Evolutionary conservation across 2,113 vertebrate species (phyloP).

Genomic region (Larimichthys crocea): DNA sequence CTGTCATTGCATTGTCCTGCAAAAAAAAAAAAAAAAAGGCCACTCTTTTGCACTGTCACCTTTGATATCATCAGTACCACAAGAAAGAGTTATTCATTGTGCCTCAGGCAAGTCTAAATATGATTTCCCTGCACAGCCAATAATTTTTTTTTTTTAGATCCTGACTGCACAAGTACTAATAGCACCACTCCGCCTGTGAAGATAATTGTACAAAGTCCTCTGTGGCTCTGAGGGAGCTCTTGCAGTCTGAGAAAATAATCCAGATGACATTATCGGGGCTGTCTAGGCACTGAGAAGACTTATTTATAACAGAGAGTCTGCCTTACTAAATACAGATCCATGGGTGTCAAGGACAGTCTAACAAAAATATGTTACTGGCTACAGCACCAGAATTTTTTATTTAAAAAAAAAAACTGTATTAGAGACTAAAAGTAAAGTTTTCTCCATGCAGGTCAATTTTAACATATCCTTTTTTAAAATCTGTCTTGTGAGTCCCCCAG

Average conservation of each 20-base stretch:
- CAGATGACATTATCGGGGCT: no score
- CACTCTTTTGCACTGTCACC: not conserved
- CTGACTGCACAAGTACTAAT: not conserved
- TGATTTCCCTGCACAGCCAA: not conserved
- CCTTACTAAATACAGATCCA: not conserved
- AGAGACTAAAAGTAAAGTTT: not conserved
- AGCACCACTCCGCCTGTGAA: not conserved
- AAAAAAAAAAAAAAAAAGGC: conserved; percentile 4
- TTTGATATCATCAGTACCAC: not conserved
- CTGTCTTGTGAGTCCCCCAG: not conserved
- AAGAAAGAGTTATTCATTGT: not conserved
- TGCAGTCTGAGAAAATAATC: not conserved
- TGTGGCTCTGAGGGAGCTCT: not conserved
- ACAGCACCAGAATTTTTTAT: not conserved
- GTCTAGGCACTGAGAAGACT: not conserved
- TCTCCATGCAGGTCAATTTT: not conserved
- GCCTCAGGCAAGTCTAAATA: not conserved
- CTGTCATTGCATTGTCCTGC: not conserved
- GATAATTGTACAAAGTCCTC: no score
- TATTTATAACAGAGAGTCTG: not conserved
- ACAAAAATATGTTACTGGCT: not conserved
- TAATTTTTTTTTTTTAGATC: not conserved
- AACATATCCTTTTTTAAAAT: not conserved
- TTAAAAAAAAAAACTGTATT: no score
- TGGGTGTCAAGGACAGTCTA: not conserved